Conservation (phyloP, 64 coral and sea anemone genomes). For the Actinia equina region DNA sequence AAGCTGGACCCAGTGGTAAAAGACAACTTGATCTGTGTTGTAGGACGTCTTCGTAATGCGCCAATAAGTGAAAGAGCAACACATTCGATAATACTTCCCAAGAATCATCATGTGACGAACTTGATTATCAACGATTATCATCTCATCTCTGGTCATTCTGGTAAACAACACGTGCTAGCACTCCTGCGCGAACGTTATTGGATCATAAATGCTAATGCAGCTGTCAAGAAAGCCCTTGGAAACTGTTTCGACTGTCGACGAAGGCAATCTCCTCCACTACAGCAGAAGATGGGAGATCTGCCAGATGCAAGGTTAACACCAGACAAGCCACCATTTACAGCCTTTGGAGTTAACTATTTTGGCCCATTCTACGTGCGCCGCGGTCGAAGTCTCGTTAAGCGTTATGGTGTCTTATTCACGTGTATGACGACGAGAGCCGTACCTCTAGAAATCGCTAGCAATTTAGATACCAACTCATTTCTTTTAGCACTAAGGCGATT, state of each 20-base stretch:
- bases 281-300: conserved; percentile 30
- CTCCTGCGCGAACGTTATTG: neutral
- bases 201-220: conserved; percentile 14
- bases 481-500: neutral
- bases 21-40: conserved; percentile 6
- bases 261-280: neutral
- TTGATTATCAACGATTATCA: conserved; percentile 8
- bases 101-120: conserved; percentile 2
- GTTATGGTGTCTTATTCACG: conserved; percentile 5
- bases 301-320: neutral
- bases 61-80: neutral
- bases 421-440: neutral
- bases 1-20: neutral
- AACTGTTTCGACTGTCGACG: conserved; percentile 8
- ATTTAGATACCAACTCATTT: conserved; percentile 17
- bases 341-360: neutral
- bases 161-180: neutral
- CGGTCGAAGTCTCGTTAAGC: neutral
- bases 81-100: conserved; percentile 14
- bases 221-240: neutral
- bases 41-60: neutral
- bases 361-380: neutral
- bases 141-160: conserved; percentile 6
- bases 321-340: neutral
- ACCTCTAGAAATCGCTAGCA: neutral